Percentiles rank a stretch among this genome's conserved stretches.
Evolutionary conservation across 2,888 invertebrate species (phyloP).

Genomic region (Heliconius sara): DNA sequence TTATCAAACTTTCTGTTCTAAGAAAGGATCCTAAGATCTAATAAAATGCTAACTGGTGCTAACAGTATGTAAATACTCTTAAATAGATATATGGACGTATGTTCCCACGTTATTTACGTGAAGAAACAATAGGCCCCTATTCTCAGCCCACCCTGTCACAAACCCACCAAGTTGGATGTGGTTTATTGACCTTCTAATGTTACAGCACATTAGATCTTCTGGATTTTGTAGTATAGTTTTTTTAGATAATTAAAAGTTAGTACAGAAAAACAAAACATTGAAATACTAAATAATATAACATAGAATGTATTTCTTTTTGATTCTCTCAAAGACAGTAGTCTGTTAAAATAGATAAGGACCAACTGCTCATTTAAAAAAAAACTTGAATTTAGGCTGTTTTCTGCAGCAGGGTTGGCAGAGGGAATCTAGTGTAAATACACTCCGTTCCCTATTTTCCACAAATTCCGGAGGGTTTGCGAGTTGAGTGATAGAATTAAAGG

Average conservation of each 20-base stretch:
- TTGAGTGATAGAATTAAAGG: too few species aligned
- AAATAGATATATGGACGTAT: constrained; percentile 42
- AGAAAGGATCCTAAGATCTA: constrained; percentile 27
- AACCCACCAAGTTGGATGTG: constrained; percentile 51
- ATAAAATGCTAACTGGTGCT: constrained; percentile 31
- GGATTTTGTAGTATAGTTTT: constrained; percentile 20
- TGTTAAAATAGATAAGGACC: too few species aligned
- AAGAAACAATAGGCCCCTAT: constrained; percentile 79
- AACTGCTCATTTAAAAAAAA: too few species aligned
- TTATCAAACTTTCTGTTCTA: constrained; percentile 9
- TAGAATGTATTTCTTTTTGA: too few species aligned
- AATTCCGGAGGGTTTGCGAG: too few species aligned
- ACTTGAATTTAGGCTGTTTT: too few species aligned
- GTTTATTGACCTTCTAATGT: constrained; percentile 62
- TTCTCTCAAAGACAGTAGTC: too few species aligned
- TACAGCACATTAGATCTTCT: constrained; percentile 29
- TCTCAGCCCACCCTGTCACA: constrained; percentile 71
- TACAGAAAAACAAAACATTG: neutral
- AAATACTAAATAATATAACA: too few species aligned
- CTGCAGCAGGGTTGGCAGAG: too few species aligned
- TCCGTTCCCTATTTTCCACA: too few species aligned
- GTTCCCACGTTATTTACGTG: constrained; percentile 72
- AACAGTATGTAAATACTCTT: constrained; percentile 45
- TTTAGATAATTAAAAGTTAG: neutral
- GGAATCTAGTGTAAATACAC: too few species aligned